A percentile compares a stretch with the other conserved stretches of the same genome.
Evolutionary conservation across 2,797 vertebrate genomes (phyloP).

Genomic region (Leucoraja ocellata): DNA sequence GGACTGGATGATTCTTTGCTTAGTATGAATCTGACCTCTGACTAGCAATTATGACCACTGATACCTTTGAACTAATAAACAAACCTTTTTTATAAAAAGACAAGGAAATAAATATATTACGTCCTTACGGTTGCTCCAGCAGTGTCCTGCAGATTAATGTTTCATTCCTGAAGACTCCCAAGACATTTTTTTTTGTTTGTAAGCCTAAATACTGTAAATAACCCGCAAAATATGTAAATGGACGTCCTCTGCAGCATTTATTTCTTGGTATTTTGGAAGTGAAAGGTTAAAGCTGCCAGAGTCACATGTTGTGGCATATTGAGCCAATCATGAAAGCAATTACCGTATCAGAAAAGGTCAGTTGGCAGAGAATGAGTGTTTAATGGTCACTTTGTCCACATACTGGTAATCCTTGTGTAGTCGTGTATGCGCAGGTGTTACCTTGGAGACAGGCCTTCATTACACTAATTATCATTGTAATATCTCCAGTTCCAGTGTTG

Average conservation of each 20-base stretch:
- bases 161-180: neutral
- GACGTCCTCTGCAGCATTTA: no score
- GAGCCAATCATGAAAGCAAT: slow-evolving; percentile 11
- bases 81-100: neutral
- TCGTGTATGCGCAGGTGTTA: neutral
- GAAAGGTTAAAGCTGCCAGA: neutral
- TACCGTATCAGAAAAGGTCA: neutral
- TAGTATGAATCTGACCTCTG: no score
- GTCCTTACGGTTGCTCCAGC: neutral
- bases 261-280: neutral
- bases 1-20: neutral
- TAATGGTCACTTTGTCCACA: neutral
- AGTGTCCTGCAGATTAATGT: neutral
- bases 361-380: neutral
- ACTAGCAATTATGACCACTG: no score
- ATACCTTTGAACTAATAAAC: neutral
- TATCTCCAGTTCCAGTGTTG: neutral
- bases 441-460: neutral
- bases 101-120: neutral
- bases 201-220: neutral
- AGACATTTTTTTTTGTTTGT: neutral
- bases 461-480: neutral
- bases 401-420: neutral
- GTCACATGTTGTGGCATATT: neutral
- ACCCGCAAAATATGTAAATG: no score